phyloP scores from a whole-genome alignment of 1,140 invertebrate genomes.

The Semibalanus balanoides region DNA sequence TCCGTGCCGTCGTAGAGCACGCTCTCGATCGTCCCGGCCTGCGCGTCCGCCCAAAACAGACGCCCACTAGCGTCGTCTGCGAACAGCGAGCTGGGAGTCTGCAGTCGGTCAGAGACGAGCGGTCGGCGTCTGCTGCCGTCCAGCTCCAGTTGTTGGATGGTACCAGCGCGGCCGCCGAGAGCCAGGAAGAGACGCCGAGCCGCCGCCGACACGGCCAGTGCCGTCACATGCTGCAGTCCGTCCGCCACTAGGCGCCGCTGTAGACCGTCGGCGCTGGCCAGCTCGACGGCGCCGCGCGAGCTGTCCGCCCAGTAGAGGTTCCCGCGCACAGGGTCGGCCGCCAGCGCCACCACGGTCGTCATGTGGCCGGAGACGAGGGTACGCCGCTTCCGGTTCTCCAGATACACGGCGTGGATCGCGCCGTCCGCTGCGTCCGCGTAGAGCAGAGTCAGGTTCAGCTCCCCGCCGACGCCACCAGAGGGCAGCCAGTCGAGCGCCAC shows the following conservation, averaged over 20 bases:
- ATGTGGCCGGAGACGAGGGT: background rate
- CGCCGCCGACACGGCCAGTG: background rate
- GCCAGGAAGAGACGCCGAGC: background rate
- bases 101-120: conserved; percentile 35
- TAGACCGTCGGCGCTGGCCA: background rate
- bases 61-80: conserved; percentile 44
- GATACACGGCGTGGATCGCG: background rate
- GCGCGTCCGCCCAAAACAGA: conserved; percentile 45
- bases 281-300: background rate
- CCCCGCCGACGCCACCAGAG: no score
- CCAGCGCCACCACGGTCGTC: background rate
- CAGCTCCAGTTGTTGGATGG: background rate
- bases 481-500: background rate
- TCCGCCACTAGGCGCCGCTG: background rate
- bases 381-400: background rate
- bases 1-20: conserved; percentile 41
- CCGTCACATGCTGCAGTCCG: background rate
- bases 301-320: background rate
- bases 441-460: background rate
- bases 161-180: background rate
- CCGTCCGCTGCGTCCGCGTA: background rate
- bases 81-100: conserved; percentile 40
- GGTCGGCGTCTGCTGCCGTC: conserved; percentile 17
- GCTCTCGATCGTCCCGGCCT: conserved; percentile 35
- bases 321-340: background rate